These are phyloP conservation scores for Stomorhina lunata DNA, from an alignment of 2,888 invertebrate species.

Conservation along the genomic window DNA sequence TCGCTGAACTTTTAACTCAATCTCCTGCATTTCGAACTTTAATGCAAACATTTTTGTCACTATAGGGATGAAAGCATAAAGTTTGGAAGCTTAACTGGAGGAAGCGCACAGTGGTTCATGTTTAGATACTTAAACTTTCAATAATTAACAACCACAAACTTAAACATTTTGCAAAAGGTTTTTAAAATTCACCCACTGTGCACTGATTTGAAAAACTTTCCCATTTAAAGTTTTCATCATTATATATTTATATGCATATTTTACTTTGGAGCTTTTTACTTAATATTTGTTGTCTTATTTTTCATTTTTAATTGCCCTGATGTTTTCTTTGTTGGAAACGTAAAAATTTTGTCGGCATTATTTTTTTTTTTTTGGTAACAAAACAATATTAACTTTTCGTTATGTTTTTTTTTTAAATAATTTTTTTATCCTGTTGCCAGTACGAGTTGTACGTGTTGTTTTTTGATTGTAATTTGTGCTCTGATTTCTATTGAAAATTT, in stretches of 20 bases:
- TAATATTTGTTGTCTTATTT: background rate
- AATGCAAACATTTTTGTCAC: background rate
- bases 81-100: background rate
- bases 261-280: background rate
- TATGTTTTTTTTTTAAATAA: conserved; percentile 2
- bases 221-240: conserved; percentile 5
- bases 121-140: no score
- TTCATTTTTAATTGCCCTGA: conserved; percentile 21
- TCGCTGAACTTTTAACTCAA: background rate
- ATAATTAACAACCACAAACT: no score
- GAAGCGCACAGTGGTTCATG: background rate
- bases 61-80: background rate
- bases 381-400: background rate
- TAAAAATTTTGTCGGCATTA: conserved; percentile 3
- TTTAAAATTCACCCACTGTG: background rate
- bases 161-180: no score
- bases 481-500: background rate
- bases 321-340: conserved; percentile 4
- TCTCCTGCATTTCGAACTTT: background rate
- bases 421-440: background rate
- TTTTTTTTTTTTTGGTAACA: background rate
- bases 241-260: background rate
- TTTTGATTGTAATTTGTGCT: background rate
- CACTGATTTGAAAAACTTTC: background rate
- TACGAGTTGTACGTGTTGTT: conserved; percentile 31